Evolutionary conservation across 2,888 invertebrate genomes (phyloP).

Genomic region (Tenthredo amoena): DNA sequence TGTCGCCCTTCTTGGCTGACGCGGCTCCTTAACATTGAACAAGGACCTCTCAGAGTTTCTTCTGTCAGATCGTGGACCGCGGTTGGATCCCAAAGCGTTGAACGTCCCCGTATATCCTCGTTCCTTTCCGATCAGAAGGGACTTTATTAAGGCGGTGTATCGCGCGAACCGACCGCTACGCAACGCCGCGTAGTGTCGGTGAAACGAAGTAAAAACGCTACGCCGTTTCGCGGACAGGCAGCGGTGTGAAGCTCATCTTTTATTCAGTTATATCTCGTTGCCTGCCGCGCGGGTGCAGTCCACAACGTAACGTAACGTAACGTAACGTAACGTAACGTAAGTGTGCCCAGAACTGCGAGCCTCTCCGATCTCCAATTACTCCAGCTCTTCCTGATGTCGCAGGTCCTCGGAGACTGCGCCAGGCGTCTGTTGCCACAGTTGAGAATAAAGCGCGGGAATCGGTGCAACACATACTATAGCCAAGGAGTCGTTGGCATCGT

Average conservation of each 20-base stretch:
- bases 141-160: conserved; percentile 52
- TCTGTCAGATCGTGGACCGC: conserved; percentile 15
- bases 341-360: conserved; percentile 23
- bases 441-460: conserved; percentile 25
- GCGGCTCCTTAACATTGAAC: conserved; percentile 12
- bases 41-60: conserved; percentile 46
- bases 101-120: conserved; percentile 24
- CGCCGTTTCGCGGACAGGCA: conserved; percentile 67
- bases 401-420: conserved; percentile 16
- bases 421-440: not conserved
- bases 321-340: conserved; percentile 15
- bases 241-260: conserved; percentile 68
- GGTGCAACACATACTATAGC: not conserved
- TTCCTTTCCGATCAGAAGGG: conserved; percentile 38
- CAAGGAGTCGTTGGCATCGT: conserved; percentile 42
- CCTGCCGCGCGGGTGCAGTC: conserved; percentile 14
- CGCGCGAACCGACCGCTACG: not conserved
- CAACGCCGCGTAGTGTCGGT: conserved; percentile 17
- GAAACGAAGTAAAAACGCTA: conserved; percentile 34
- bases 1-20: not conserved
- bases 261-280: conserved; percentile 47
- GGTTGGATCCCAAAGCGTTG: not conserved
- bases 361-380: not conserved
- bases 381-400: not conserved
- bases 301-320: conserved; percentile 26